These are phyloP conservation scores for Acanthurus leucopareius DNA, from an alignment of 2,797 vertebrate species.

Conservation along the genomic window DNA sequence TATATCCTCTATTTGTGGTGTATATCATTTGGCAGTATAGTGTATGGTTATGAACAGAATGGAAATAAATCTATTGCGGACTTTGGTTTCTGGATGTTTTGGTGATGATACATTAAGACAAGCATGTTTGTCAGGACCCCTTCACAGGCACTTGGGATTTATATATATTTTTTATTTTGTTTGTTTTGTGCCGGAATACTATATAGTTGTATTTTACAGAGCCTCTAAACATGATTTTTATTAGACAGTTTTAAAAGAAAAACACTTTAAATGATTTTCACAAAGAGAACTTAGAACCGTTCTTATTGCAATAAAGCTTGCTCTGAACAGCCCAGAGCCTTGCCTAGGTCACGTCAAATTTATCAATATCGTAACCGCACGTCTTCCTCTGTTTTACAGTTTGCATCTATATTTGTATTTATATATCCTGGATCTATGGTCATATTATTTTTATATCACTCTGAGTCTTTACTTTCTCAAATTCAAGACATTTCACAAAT, in stretches of 20 bases:
- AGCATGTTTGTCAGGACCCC: neutral
- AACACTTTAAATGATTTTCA: neutral
- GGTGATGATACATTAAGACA: neutral
- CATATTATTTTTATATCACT: neutral
- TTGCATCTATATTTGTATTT: too few species aligned
- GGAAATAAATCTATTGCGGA: neutral
- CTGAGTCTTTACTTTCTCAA: neutral
- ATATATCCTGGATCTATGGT: neutral
- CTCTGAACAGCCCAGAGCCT: too few species aligned
- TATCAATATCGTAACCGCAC: neutral
- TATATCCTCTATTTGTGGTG: neutral
- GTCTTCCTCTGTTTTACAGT: neutral
- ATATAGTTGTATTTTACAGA: neutral
- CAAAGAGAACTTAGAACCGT: too few species aligned
- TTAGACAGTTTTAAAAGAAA: too few species aligned
- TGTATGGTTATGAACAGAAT: neutral
- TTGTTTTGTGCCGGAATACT: neutral
- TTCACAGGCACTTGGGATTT: neutral
- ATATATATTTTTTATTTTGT: neutral
- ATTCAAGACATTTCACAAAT: neutral
- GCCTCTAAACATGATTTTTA: too few species aligned
- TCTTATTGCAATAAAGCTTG: too few species aligned
- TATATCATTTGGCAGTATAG: neutral
- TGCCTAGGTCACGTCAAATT: neutral
- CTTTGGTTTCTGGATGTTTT: neutral